Percentiles rank a stretch among this genome's conserved stretches.
Evolutionary conservation across 2,113 vertebrate species (phyloP).

Genomic region (Anguilla japonica): DNA sequence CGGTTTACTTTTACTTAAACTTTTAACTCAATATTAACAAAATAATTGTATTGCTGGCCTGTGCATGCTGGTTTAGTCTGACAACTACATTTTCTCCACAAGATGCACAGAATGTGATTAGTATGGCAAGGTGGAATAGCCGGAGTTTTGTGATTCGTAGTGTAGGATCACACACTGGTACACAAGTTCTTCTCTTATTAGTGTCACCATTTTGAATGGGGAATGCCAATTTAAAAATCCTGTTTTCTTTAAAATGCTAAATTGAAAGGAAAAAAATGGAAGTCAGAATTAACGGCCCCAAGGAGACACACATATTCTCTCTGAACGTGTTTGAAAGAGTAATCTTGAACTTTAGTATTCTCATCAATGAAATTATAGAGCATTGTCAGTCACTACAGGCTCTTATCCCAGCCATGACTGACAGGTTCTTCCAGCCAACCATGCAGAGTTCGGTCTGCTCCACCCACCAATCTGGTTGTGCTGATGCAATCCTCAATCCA

Average conservation of each 20-base stretch:
- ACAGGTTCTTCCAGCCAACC: conserved; percentile 43
- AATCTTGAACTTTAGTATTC: too few species aligned
- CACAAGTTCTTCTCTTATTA: too few species aligned
- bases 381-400: neutral
- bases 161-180: too few species aligned
- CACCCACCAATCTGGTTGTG: conserved; percentile 36
- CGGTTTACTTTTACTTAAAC: neutral
- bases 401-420: neutral
- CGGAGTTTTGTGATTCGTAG: too few species aligned
- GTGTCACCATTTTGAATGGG: too few species aligned
- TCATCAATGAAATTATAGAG: too few species aligned
- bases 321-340: neutral
- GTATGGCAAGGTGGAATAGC: too few species aligned
- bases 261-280: neutral
- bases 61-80: neutral
- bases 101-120: neutral
- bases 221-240: too few species aligned
- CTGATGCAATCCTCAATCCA: conserved; percentile 60
- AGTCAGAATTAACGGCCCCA: neutral
- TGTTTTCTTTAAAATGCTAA: neutral
- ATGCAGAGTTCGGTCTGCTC: neutral
- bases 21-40: neutral
- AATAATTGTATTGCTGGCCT: neutral
- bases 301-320: neutral
- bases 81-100: neutral